phyloP scores from a whole-genome alignment of 2,888 invertebrate species.

The Melinopterus prodromus region DNA sequence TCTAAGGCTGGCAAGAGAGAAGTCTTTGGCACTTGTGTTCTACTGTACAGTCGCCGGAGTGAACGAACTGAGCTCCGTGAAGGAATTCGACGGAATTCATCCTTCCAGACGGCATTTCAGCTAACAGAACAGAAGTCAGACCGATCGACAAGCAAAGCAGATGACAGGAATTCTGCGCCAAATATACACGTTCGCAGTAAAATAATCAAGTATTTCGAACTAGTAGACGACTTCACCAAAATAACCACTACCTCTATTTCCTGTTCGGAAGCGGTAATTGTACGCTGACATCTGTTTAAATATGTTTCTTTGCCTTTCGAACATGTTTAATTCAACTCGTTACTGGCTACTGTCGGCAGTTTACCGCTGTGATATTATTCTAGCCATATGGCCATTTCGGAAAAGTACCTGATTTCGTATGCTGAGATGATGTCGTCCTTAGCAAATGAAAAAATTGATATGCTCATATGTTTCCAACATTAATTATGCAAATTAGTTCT shows the following conservation, averaged over 20 bases:
- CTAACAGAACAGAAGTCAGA: conserved; percentile 19
- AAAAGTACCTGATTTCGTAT: no score
- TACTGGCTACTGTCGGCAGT: no score
- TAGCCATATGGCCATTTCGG: no score
- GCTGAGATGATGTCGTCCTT: no score
- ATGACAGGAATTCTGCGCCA: not conserved
- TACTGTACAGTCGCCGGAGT: conserved; percentile 8
- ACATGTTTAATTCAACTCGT: no score
- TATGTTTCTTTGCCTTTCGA: no score
- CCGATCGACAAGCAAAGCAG: not conserved
- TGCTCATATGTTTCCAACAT: no score
- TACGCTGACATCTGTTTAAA: no score
- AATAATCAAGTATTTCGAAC: not conserved
- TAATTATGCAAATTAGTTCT: no score
- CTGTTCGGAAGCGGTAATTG: no score
- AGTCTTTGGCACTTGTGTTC: conserved; percentile 5
- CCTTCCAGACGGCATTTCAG: conserved; percentile 13
- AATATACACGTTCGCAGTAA: not conserved
- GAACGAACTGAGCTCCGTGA: conserved; percentile 23
- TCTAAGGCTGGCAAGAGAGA: not conserved
- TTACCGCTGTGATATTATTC: no score
- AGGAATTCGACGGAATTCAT: conserved; percentile 25
- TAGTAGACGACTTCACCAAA: not conserved
- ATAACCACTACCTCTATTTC: not conserved
- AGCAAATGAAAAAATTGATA: no score